phyloP scores from a whole-genome alignment of 2,888 invertebrate genomes.

The Carcina quercana region DNA sequence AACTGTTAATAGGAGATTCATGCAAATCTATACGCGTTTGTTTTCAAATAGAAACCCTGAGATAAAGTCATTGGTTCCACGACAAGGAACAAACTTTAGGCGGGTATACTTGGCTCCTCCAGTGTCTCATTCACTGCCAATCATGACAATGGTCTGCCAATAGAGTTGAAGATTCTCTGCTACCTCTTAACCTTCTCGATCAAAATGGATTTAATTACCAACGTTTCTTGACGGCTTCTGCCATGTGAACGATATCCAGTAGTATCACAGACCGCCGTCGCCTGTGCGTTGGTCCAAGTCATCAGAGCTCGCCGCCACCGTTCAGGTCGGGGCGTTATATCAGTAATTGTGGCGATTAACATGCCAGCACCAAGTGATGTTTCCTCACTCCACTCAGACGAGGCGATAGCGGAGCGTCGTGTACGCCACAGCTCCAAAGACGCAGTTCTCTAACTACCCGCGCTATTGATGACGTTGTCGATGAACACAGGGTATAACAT shows the following conservation, averaged over 20 bases:
- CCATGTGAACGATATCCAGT: too few species aligned
- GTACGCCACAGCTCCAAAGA: constrained; percentile 9
- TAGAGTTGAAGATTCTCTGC: too few species aligned
- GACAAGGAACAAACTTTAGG: constrained; percentile 10
- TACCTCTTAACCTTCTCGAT: too few species aligned
- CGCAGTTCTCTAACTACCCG: too few species aligned
- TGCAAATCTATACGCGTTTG: constrained; percentile 51
- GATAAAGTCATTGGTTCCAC: constrained; percentile 18
- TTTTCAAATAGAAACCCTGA: constrained; percentile 43
- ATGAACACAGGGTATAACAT: too few species aligned
- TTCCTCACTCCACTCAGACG: constrained; percentile 22
- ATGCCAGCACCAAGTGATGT: constrained; percentile 32
- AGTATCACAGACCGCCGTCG: too few species aligned
- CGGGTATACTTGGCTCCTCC: constrained; percentile 4
- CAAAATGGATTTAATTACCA: too few species aligned
- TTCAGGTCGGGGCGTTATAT: constrained; percentile 28
- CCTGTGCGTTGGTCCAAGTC: constrained; percentile 7
- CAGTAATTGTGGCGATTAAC: constrained; percentile 49
- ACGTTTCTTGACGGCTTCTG: too few species aligned
- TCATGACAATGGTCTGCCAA: too few species aligned
- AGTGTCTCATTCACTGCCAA: too few species aligned
- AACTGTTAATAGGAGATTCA: constrained; percentile 55
- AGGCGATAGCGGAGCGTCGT: constrained; percentile 14
- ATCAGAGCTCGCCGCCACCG: constrained; percentile 10
- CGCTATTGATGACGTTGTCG: too few species aligned